Conservation (phyloP, 2,113 vertebrate species). For the Dendrocopos noguchii region DNA sequence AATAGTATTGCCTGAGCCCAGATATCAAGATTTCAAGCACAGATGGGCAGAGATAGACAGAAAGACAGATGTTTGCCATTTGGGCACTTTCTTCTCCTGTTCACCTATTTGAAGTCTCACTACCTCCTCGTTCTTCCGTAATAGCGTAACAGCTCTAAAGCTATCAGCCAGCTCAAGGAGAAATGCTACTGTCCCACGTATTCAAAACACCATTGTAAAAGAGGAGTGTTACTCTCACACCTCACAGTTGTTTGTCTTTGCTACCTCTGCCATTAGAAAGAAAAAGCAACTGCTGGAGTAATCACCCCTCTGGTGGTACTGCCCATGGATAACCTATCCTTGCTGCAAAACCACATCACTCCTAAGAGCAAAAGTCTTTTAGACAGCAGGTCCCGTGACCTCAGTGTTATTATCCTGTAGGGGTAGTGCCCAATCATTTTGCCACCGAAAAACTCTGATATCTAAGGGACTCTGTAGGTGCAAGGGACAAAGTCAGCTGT, state of each 20-base stretch:
- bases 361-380: neutral
- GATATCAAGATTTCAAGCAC: slow-evolving; percentile 24
- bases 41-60: neutral
- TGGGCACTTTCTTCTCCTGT: slow-evolving; percentile 4
- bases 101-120: slow-evolving; percentile 22
- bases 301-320: neutral
- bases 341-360: neutral
- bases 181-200: neutral
- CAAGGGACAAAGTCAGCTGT: neutral
- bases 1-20: neutral
- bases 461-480: neutral
- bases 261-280: neutral
- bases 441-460: neutral
- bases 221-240: neutral
- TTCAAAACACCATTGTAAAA: neutral
- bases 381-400: rapidly evolving
- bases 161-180: neutral
- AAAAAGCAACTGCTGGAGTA: neutral
- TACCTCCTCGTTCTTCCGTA: slow-evolving; percentile 12
- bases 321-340: neutral
- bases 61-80: slow-evolving; percentile 42
- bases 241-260: neutral
- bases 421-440: neutral
- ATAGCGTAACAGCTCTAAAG: neutral
- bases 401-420: neutral